A percentile compares a stretch with the other conserved stretches of the same genome.
These are phyloP conservation scores for Caenorhabditis macrosperma DNA, from an alignment of 2,888 invertebrate genomes.

Conservation along the genomic window DNA sequence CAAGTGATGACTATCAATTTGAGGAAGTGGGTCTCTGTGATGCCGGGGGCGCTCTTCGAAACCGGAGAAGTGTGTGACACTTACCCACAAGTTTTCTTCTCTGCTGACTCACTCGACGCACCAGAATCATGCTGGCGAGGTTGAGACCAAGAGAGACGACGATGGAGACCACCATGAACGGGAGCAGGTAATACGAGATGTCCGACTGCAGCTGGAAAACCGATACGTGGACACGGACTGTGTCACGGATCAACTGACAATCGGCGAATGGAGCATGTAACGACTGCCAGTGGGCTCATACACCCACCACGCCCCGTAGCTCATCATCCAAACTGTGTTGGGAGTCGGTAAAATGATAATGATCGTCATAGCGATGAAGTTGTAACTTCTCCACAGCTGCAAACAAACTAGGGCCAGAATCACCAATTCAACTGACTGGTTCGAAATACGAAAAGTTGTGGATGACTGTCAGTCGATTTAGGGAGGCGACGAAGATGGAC, in stretches of 20 bases:
- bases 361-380: background rate
- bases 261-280: constrained; percentile 3
- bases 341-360: background rate
- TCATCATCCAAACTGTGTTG: constrained; percentile 18
- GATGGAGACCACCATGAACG: constrained; percentile 28
- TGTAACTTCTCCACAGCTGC: constrained; percentile 10
- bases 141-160: constrained; percentile 14
- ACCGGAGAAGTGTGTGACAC: constrained; percentile 13
- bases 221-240: background rate
- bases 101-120: constrained; percentile 31
- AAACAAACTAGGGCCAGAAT: background rate
- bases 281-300: background rate
- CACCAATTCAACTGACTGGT: background rate
- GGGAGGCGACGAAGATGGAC: constrained; percentile 2
- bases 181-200: constrained; percentile 6
- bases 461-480: constrained; percentile 22
- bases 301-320: constrained; percentile 13
- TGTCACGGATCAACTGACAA: background rate
- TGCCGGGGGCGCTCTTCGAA: background rate
- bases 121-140: constrained; percentile 14
- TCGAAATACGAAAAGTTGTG: constrained; percentile 1
- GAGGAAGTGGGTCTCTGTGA: constrained; percentile 25
- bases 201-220: constrained; percentile 2
- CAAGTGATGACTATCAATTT: constrained; percentile 28
- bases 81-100: constrained; percentile 18